These are phyloP conservation scores for Oikopleura dioica DNA, from an alignment of 23 tunicate genomes.

Conservation along the genomic window DNA sequence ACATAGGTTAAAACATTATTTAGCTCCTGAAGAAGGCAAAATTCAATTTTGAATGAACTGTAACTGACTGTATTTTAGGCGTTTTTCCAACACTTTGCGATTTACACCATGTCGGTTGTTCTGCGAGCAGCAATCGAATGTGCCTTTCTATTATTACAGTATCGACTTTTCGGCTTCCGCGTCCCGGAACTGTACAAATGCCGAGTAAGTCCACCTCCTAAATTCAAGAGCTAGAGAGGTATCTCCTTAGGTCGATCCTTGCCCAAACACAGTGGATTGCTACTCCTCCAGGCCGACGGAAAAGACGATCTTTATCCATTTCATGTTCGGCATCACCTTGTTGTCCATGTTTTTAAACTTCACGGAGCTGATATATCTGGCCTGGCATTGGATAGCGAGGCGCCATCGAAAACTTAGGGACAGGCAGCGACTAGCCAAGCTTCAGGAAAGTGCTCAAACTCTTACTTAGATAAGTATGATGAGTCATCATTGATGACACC, in stretches of 20 bases:
- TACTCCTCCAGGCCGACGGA: conserved; percentile 96
- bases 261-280: conserved; percentile 83
- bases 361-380: conserved; percentile 17
- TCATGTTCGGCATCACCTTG: conserved; percentile 59
- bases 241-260: conserved; percentile 22
- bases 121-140: conserved; percentile 54
- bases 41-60: too few species aligned
- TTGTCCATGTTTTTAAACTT: conserved; percentile 47
- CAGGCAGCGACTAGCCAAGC: conserved; percentile 6
- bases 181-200: conserved; percentile 13
- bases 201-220: not conserved
- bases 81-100: conserved; percentile 47
- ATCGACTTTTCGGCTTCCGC: conserved; percentile 13
- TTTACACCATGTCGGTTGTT: conserved; percentile 52
- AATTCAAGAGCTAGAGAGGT: not conserved
- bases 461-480: too few species aligned
- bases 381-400: conserved; percentile 12
- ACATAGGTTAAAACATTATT: too few species aligned
- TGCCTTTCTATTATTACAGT: conserved; percentile 54
- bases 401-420: not conserved
- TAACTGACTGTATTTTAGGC: too few species aligned
- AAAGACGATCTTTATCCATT: conserved; percentile 94
- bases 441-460: not conserved
- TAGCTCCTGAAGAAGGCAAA: too few species aligned
- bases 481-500: too few species aligned